A percentile compares a stretch with the other conserved stretches of the same genome.
These are phyloP conservation scores for Hyperoodon ampullatus DNA, from an alignment of 2,113 vertebrate species.

Conservation along the genomic window DNA sequence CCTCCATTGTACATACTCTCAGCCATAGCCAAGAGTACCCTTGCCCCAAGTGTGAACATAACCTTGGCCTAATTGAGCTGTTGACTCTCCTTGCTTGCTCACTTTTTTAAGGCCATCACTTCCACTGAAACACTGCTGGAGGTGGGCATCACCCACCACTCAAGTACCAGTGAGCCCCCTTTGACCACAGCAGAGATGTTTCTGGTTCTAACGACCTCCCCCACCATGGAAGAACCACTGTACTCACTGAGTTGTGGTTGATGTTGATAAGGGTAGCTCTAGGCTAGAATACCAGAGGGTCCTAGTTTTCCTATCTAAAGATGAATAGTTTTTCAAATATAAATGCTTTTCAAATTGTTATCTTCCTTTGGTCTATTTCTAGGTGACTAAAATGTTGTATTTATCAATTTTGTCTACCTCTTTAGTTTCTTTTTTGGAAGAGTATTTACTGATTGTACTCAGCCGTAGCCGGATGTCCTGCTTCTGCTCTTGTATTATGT, in stretches of 20 bases:
- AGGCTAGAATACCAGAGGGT: not conserved
- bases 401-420: not conserved
- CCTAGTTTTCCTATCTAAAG: not conserved
- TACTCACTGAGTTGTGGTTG: not conserved
- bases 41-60: not conserved
- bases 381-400: not conserved
- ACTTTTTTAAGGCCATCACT: not conserved
- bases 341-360: not conserved
- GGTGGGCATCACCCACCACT: not conserved
- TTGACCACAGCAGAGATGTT: not conserved
- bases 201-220: not conserved
- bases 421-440: not conserved
- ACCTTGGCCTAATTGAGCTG: not conserved
- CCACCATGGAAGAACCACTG: not conserved
- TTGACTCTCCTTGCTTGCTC: not conserved
- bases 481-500: not conserved
- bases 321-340: slow-evolving; percentile 11
- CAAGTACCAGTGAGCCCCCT: not conserved
- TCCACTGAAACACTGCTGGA: not conserved
- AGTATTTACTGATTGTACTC: not conserved
- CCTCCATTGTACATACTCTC: not conserved
- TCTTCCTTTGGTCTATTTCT: not conserved
- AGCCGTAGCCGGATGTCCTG: not conserved
- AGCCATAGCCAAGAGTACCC: not conserved
- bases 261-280: not conserved